Conservation (phyloP, 1,140 invertebrate species). For the Drosophila pruinosa region DNA sequence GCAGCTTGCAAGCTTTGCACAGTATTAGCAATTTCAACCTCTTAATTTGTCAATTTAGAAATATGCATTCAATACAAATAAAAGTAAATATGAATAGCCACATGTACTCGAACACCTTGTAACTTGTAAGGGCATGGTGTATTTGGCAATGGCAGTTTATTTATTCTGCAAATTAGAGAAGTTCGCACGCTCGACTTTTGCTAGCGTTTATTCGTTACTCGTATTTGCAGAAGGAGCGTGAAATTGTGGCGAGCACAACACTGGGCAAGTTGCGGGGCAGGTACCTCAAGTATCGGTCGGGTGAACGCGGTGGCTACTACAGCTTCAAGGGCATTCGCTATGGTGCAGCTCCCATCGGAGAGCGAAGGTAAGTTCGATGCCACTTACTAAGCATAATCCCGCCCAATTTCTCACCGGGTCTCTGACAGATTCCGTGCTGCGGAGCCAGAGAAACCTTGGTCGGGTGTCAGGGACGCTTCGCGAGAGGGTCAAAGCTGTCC, state of each 20-base stretch:
- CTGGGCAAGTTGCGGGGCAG: slow-evolving; percentile 84
- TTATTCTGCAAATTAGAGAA: background rate
- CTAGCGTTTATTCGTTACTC: background rate
- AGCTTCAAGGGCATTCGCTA: slow-evolving; percentile 86
- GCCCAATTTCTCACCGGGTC: too few species aligned
- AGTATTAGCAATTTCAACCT: too few species aligned
- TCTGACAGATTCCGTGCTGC: slow-evolving; percentile 84
- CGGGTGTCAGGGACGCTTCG: slow-evolving; percentile 85
- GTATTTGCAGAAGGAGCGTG: slow-evolving; percentile 82
- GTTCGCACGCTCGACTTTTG: slow-evolving; percentile 29
- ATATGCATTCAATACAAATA: too few species aligned
- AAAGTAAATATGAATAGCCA: too few species aligned
- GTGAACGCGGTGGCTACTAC: slow-evolving; percentile 84
- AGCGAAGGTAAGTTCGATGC: slow-evolving; percentile 51
- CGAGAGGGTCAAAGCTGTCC: slow-evolving; percentile 85
- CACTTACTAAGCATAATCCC: background rate
- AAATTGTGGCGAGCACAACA: slow-evolving; percentile 79
- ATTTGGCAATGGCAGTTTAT: background rate
- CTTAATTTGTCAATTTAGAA: too few species aligned
- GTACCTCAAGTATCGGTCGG: slow-evolving; percentile 84
- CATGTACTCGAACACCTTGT: too few species aligned
- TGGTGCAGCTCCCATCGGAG: slow-evolving; percentile 64
- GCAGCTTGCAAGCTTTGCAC: too few species aligned
- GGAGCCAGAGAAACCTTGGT: slow-evolving; percentile 85
- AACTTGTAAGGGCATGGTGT: background rate